Base-by-base conservation (phyloP, 2,888 invertebrate genomes). In the Drosophila ustulata region DNA sequence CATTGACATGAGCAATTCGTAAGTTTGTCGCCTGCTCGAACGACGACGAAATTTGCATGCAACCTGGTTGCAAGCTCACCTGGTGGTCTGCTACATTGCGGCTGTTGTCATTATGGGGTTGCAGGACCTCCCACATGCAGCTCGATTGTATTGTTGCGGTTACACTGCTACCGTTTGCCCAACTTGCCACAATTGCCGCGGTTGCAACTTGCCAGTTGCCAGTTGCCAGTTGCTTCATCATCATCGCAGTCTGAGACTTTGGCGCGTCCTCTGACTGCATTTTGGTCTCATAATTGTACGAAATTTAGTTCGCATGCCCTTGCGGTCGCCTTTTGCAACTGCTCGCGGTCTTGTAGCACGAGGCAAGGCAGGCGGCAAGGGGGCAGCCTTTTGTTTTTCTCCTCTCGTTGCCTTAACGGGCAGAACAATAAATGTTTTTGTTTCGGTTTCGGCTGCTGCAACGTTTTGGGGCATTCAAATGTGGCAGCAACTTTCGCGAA, bases 261-360 rank as follows among this genome's bases (percentile, higher is more conserved):
- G 45, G 7, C 49, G 6, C 9, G 50, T 66, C 73, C 51, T 26
- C 28, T 63, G 62, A 30, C 68, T 73, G 62, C 39, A 71, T 67
- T 86, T 74, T 73, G 78, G 75, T 75, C 84, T 85, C 90, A 87
- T 85, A 88, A 89, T 89, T 88, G 90, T 89, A 89, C 72, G 89
- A 87, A 89, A 89, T 89, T 89, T 89, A 89, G 88, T 88, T 89
- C 89, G 89, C 88, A 88, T 88, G 89, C 88, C 89, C 89, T 88
- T 86, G 80, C 78, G 78, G 86, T 88, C 82, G 88, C 66, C 88
- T 77, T 63, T 50, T 32, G 59, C 59, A 45, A 51, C 50, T n/a
- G 5, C 37, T 11, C 11, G 45, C 39, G 49, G 41, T 41, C 67
- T 68, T 43, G 67, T 67, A 66, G 47, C 58, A 18, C n/a, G 56